Evolutionary conservation across 2,113 vertebrate species (phyloP), one percentile per base, ranked within the genome.

Genomic region (Salvelinus namaycush): DNA sequence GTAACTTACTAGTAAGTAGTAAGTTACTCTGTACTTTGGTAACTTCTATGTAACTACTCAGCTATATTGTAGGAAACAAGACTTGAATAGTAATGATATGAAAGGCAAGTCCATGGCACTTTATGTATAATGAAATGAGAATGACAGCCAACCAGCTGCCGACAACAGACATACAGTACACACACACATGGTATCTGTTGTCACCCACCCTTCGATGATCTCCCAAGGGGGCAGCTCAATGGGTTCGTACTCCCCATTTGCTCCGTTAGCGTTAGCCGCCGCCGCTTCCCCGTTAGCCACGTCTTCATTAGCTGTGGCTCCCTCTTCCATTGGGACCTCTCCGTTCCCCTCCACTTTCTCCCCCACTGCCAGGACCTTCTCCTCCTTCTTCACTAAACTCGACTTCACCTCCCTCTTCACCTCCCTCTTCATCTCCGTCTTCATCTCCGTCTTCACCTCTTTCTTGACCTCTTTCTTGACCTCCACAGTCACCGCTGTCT

Each of bases 161-260:
- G 0, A 11, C 39, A 44, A 2, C 8, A 62, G n/a, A 24, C 59
- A 24, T 62, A 62, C 20, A 62, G n/a, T 26, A 26, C 22, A 62
- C 51, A 5, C 39, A 44, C 39, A 44, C 39, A 44, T 18, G 51
- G 51, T 54, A 62, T 57, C 54, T 44, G 39, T 44, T 57, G 54
- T 57, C 22, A 90, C 94, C 91, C 90, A 98, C 97, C 97, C 96
- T 14, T 91, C 89, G 73, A 97, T 94, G 62, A 97, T 96, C 87
- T 98, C 96, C 78, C 97, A 99, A 0, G 97, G 96, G 0, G 96
- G 96, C 76, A 98, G 89, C 48, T 97, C 94, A 68, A 93, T 88
- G 13, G 82, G 83, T 49, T 93, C 91, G 69, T 70, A 5, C 12
- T 89, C 79, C 86, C 76, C 77, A 72, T 83, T 81, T 31, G 79